Evolutionary conservation across 2,797 vertebrate species (phyloP).

Genomic region (Chrysolophus pictus): DNA sequence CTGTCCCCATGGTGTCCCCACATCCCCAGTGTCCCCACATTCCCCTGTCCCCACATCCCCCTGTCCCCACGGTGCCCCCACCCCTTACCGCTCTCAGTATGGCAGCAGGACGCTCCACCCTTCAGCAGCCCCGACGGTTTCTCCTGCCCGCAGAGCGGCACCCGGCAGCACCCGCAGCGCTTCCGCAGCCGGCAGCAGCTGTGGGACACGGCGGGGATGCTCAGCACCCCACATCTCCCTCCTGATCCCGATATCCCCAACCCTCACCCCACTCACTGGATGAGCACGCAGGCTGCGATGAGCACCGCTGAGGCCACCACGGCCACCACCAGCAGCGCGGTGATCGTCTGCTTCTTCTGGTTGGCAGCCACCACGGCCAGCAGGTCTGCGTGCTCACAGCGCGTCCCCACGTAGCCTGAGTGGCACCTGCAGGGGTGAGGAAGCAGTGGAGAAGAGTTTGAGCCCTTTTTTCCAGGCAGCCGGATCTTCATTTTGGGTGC

Average conservation of each 20-base stretch:
- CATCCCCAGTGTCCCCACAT: too few species aligned
- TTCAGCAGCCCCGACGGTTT: slow-evolving; percentile 84
- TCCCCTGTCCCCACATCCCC: too few species aligned
- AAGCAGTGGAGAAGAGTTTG: background rate
- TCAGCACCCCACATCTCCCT: background rate
- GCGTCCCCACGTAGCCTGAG: slow-evolving; percentile 88
- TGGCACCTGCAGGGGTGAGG: slow-evolving; percentile 84
- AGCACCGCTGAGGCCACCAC: slow-evolving; percentile 87
- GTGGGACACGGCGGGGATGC: background rate
- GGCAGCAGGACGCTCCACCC: slow-evolving; percentile 82
- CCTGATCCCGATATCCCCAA: too few species aligned
- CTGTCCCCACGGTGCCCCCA: background rate
- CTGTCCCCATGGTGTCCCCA: too few species aligned
- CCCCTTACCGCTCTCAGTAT: slow-evolving; percentile 87
- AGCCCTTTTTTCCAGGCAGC: background rate
- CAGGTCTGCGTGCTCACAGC: slow-evolving; percentile 95
- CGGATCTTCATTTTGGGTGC: background rate
- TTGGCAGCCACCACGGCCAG: slow-evolving; percentile 94
- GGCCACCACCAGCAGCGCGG: slow-evolving; percentile 89
- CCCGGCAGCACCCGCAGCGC: slow-evolving; percentile 82
- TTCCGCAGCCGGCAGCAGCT: slow-evolving; percentile 91
- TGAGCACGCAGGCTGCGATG: slow-evolving; percentile 86
- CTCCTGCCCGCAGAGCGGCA: slow-evolving; percentile 80
- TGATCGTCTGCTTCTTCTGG: slow-evolving; percentile 91
- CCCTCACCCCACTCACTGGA: slow-evolving; percentile 87